Base-by-base conservation (phyloP, 1,140 invertebrate species). In the Cherax quadricarinatus region DNA sequence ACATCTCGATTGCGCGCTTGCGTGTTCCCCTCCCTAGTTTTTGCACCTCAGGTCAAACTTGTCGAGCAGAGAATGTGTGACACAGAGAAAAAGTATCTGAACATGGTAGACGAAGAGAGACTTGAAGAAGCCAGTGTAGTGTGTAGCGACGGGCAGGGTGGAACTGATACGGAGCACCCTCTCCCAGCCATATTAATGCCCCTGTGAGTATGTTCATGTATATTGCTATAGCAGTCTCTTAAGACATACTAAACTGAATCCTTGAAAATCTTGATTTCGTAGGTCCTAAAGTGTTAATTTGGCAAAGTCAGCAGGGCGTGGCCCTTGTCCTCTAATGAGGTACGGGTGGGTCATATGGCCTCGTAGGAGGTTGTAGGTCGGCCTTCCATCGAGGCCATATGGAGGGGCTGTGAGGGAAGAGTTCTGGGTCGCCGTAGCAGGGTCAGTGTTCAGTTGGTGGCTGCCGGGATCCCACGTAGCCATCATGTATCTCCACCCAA, bases 401-500 rank as follows among this genome's bases (percentile, higher is more conserved):
- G n/a, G 83, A 14, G 83, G 57, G 83, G 83, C n/a, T 30, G n/a
- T 4, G 24, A 30, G 30, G 53, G 21, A 4, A 48, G 57, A 24
- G n/a, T 49, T 66, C 24, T 60, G 82, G 82, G 83, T 85, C 83
- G 83, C 5, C 3, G 83, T 48, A 24, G 83, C 9, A 66, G 9
- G 3, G n/a, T 70, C 83, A 85, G 83, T 85, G 83, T 85, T 66
- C 12, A 70, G 9, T 48, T 85, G 83, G 57, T 85, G 83, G 83
- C 62, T 85, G 83, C 24, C 21, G 57, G 83, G 83, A 85, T 53
- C 62, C 48, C 57, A 85, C 83, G 30, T 41, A 66, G 57, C 83
- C 83, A 85, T 66, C 53, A 85, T 85, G 83, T 85, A 85, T 57
- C 83, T 85, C 60, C 83, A 85, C 49, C 83, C 83, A 16, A 85